Base-by-base conservation (phyloP, 1,140 invertebrate species). In the Nephila pilipes region DNA sequence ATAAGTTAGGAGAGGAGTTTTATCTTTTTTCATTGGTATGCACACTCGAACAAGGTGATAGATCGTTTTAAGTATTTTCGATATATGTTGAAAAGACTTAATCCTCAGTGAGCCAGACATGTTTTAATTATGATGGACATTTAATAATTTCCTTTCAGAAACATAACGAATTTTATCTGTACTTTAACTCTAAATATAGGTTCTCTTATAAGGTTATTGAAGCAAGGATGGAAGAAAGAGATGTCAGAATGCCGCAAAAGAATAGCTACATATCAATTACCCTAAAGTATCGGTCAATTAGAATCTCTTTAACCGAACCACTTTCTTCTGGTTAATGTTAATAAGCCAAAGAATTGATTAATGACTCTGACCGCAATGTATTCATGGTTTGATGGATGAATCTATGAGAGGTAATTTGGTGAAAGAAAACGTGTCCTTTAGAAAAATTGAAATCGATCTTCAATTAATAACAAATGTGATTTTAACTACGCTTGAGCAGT, bases 401-500 rank as follows among this genome's bases (percentile, higher is more conserved):
- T 36, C 69, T 32, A 32, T 32, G 29, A 36, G 29, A 75, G 32
- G 69, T 32, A 75, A 75, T 75, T 75, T 75, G 69, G 69, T 75
- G 69, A 75, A 75, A 32, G 69, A 36, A 75, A 75, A 75, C 69
- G 69, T 75, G 69, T 75, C 69, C 69, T 36, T 29, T 75, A 20
- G 14, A 36, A 75, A 75, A 75, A 75, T 75, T 75, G 29, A 75
- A 36, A 75, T 36, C 14, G 69, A 75, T 36, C 69, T 18, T 75
- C 69, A 75, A 75, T 75, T 75, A 75, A 75, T 75, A 75, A 75
- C 32, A 75, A 75, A 75, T 75, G 69, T 32, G 69, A 75, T 75
- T 75, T 75, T 75, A 75, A 75, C 69, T 75, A 36, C 69, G 29
- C 29, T 75, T 18, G 6, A 20, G 25, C 32, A 14, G 32, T 36